Conservation (phyloP, 2,888 invertebrate genomes). For the Lasioglossum oenotherae region DNA sequence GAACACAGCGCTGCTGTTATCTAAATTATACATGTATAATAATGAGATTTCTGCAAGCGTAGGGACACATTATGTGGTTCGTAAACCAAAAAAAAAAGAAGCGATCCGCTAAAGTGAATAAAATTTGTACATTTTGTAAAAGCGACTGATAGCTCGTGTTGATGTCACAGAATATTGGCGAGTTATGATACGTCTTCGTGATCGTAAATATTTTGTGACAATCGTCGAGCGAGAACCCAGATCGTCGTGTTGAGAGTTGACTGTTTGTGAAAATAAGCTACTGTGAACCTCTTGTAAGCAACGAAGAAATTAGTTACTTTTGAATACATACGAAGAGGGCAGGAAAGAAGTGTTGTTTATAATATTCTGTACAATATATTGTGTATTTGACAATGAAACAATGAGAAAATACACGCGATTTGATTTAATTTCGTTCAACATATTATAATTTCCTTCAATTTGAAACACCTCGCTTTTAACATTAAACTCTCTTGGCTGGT, state of each 20-base stretch:
- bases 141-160: slow-evolving; percentile 21
- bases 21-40: slow-evolving; percentile 72
- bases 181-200: slow-evolving; percentile 8
- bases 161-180: slow-evolving; percentile 25
- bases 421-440: slow-evolving; percentile 67
- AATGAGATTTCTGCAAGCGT: slow-evolving; percentile 55
- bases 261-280: slow-evolving; percentile 42
- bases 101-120: slow-evolving; percentile 25
- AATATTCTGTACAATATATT: slow-evolving; percentile 79
- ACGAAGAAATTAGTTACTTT: slow-evolving; percentile 72
- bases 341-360: slow-evolving; percentile 72
- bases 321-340: slow-evolving; percentile 70
- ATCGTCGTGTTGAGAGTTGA: slow-evolving; percentile 25
- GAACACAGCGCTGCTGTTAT: slow-evolving; percentile 39
- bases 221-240: slow-evolving; percentile 26
- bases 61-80: not conserved
- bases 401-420: slow-evolving; percentile 75
- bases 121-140: slow-evolving; percentile 52
- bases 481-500: not conserved
- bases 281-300: slow-evolving; percentile 54
- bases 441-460: too few species aligned
- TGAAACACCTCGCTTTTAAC: not conserved
- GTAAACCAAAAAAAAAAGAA: slow-evolving; percentile 6
- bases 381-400: slow-evolving; percentile 78
- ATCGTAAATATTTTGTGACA: slow-evolving; percentile 50